Percentiles rank a stretch among this genome's conserved stretches.
Conservation (phyloP, 2,888 invertebrate species). For the Orthosia incerta region DNA sequence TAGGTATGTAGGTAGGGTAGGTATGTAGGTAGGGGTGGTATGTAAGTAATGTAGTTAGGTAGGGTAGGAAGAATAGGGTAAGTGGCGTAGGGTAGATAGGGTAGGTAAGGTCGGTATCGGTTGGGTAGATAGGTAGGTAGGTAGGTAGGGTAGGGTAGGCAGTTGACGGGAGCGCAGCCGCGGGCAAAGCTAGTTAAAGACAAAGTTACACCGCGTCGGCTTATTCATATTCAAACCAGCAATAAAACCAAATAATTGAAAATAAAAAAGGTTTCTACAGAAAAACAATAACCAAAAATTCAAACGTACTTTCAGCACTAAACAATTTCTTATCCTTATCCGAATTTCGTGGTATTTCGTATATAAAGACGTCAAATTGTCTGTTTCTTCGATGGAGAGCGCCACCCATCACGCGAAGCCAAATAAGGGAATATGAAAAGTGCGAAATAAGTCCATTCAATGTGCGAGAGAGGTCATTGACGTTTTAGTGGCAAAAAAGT, state of each 20-base stretch:
- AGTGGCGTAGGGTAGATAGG: too few relatives aligned
- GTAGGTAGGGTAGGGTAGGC: too few relatives aligned
- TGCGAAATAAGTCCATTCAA: constrained; percentile 32
- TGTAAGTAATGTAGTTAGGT: too few relatives aligned
- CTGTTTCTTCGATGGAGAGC: constrained; percentile 9
- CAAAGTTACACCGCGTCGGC: neutral
- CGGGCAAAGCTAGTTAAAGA: too few relatives aligned
- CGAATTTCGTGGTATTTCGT: constrained; percentile 12
- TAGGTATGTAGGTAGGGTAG: too few relatives aligned
- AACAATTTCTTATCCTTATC: constrained; percentile 10
- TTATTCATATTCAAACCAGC: too few relatives aligned
- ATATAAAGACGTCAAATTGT: constrained; percentile 18
- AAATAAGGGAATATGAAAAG: constrained; percentile 35
- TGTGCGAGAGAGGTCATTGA: constrained; percentile 36
- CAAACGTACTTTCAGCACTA: neutral
- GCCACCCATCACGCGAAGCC: constrained; percentile 47
- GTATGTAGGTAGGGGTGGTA: too few relatives aligned
- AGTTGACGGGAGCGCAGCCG: too few relatives aligned
- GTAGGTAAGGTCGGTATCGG: too few relatives aligned
- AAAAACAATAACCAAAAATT: neutral
- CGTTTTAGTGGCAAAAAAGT: constrained; percentile 9
- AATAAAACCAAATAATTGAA: neutral
- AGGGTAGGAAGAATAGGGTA: too few relatives aligned
- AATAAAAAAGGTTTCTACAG: neutral
- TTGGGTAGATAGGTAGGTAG: too few relatives aligned